Conservation (phyloP, 2,888 invertebrate species). For the Scotopteryx bipunctaria region DNA sequence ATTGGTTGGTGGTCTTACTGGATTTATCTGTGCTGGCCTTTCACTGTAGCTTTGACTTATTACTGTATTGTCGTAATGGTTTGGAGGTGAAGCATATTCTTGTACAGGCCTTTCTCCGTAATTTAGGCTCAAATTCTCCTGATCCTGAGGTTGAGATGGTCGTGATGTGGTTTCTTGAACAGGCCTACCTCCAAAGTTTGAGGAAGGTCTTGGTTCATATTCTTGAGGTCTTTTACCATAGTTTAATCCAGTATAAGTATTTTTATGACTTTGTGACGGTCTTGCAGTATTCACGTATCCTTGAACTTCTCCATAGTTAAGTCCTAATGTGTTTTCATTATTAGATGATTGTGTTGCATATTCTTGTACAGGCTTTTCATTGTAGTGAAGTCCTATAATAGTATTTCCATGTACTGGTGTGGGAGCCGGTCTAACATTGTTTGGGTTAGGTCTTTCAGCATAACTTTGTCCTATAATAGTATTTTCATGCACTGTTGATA, state of each 20-base stretch:
- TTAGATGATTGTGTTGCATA: constrained; percentile 3
- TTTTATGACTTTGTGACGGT: constrained; percentile 4
- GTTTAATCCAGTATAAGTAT: neutral
- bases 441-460: constrained; percentile 31
- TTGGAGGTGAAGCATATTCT: constrained; percentile 7
- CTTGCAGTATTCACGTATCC: neutral
- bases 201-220: constrained; percentile 12
- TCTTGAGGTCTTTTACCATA: constrained; percentile 10
- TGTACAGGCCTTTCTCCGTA: constrained; percentile 17
- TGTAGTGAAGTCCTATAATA: constrained; percentile 15
- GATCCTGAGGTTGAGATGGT: neutral
- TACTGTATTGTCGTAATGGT: constrained; percentile 23
- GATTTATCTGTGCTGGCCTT: constrained; percentile 22
- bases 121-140: constrained; percentile 10
- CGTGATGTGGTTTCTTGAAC: constrained; percentile 4
- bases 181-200: constrained; percentile 7
- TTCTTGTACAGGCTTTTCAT: constrained; percentile 16
- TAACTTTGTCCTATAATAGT: constrained; percentile 35
- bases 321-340: neutral
- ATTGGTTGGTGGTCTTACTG: constrained; percentile 13
- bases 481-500: constrained; percentile 20
- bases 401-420: constrained; percentile 21
- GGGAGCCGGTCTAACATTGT: constrained; percentile 2
- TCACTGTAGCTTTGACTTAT: constrained; percentile 36
- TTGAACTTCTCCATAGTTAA: constrained; percentile 18